Evolutionary conservation across 2,113 vertebrate genomes (phyloP).

Genomic region (Gavialis gangeticus): DNA sequence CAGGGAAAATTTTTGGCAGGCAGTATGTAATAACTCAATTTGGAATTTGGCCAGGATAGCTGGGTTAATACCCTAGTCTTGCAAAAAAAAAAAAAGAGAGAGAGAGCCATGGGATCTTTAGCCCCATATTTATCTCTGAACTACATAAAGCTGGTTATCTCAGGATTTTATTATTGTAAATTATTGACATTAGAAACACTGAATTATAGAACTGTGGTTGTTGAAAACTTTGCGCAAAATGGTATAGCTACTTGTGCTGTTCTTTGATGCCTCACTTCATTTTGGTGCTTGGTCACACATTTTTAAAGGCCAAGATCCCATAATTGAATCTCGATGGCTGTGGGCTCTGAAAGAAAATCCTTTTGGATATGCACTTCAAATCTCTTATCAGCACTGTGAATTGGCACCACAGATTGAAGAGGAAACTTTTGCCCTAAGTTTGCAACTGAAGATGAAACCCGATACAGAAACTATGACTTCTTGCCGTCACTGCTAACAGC

Average conservation of each 20-base stretch:
- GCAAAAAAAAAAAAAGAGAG: too few species aligned
- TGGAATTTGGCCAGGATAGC: background rate
- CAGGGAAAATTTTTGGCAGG: background rate
- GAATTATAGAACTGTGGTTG: background rate
- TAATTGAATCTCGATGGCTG: background rate
- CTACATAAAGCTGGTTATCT: background rate
- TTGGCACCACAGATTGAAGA: background rate
- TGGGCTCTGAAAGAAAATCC: background rate
- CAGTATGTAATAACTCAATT: background rate
- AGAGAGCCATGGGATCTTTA: background rate
- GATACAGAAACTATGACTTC: conserved; percentile 39
- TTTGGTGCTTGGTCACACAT: background rate
- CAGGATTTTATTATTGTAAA: background rate
- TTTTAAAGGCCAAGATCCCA: background rate
- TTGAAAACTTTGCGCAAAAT: background rate
- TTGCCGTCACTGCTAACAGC: background rate
- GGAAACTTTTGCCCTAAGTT: conserved; percentile 27
- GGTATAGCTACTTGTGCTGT: fast-evolving
- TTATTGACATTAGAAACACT: background rate
- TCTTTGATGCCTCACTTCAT: background rate
- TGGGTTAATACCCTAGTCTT: background rate
- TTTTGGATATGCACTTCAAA: background rate
- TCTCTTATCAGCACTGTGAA: conserved; percentile 10
- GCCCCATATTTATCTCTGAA: background rate
- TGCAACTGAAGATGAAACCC: conserved; percentile 51